Conservation (phyloP, 2,113 vertebrate genomes). For the Nanorana parkeri region DNA sequence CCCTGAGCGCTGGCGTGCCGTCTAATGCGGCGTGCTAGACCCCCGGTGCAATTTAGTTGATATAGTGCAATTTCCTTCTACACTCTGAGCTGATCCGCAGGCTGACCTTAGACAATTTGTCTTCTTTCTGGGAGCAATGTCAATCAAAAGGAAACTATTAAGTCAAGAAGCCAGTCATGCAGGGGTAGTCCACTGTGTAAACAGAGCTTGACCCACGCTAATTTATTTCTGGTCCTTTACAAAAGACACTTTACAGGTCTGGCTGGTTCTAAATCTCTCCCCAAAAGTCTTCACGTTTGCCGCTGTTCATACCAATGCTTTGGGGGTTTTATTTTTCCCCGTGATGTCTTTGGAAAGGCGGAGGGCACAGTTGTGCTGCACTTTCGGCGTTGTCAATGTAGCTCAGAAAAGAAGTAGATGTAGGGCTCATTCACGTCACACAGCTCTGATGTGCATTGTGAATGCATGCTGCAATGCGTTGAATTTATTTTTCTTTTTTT, state of each 20-base stretch:
- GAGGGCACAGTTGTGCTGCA: conserved; percentile 2
- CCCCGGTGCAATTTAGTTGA: conserved; percentile 72
- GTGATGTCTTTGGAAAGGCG: neutral
- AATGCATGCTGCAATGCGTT: no score
- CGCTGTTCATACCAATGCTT: conserved; percentile 3
- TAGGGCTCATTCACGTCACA: no score
- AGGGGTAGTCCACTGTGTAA: conserved; percentile 76
- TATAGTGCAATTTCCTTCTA: conserved; percentile 81
- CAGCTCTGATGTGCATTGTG: no score
- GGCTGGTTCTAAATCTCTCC: conserved; percentile 51
- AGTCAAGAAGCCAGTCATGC: conserved; percentile 81
- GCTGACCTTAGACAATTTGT: conserved; percentile 81
- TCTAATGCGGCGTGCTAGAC: conserved; percentile 63
- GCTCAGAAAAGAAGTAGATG: no score
- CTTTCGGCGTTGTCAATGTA: no score
- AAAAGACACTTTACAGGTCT: conserved; percentile 71
- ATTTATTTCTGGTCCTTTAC: conserved; percentile 74
- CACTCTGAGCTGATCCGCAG: conserved; percentile 72
- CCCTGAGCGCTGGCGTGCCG: conserved; percentile 66
- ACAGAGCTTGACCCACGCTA: conserved; percentile 81
- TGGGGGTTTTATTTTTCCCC: neutral
- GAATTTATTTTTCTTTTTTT: no score
- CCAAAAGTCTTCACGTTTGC: conserved; percentile 5
- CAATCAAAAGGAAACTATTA: conserved; percentile 87
- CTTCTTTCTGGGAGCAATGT: conserved; percentile 79